Evolutionary conservation across 2,113 vertebrate species (phyloP), one percentile per base, ranked within the genome.

Genomic region (Thymallus thymallus): DNA sequence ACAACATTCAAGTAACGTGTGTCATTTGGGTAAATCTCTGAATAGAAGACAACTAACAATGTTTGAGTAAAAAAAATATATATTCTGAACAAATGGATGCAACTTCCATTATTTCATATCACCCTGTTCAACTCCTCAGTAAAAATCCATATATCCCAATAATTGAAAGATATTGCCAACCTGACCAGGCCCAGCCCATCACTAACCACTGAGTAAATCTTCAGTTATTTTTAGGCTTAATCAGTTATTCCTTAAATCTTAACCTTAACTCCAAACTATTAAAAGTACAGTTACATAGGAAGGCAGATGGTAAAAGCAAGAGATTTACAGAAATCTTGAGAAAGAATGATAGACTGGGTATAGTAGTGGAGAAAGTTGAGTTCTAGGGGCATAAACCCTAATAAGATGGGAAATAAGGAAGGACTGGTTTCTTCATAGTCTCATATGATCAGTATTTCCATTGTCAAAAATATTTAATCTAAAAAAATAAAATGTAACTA

Each of bases 91-190:
- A 45, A 45, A 45, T 64, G 26, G 26, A 26, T 26, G 26, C 26
- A 26, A 26, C 26, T 26, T 26, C 26, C 26, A 29, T 29, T 16
- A 64, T 64, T 30, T 26, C 26, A 26, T 26, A 45, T 45, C 5
- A 45, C 1, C 41, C 9, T 41, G 26, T 26, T 26, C 26, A 26
- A 26, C 26, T 26, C 26, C 26, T 26, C 26, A 26, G 18, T 69
- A 72, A 72, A 72, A 72, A 72, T 71, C 70, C 35, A 61, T 45
- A 72, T 41, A 58, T 62, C 61, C 22, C 5, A 41, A 72, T 62
- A 72, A 72, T 45, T 45, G 22, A 61, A 62, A 62, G 29, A 61
- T 12, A 72, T 61, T 55, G 68, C 68, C 26, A 55, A 51, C 14
- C 51, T 55, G 12, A 69, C 41, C 35, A 26, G 9, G 48, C 22